phyloP scores from a whole-genome alignment of 2,113 vertebrate genomes.

The Epinephelus lanceolatus region DNA sequence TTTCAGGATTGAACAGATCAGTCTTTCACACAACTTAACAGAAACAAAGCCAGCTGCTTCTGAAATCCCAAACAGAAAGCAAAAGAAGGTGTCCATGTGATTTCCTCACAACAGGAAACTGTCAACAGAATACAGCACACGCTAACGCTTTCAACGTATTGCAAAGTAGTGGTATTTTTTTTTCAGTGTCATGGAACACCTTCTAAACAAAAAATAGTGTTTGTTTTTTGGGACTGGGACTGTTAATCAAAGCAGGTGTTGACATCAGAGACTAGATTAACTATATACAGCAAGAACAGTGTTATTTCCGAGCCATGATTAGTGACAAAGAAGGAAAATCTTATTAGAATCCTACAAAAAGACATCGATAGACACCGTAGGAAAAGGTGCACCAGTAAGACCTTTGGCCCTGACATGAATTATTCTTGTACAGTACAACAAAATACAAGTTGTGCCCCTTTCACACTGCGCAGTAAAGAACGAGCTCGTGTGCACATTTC shows the following conservation, averaged over 20 bases:
- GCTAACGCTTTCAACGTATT: constrained; percentile 15
- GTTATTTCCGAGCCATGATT: constrained; percentile 49
- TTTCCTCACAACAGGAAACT: constrained; percentile 20
- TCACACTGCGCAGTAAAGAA: constrained; percentile 31
- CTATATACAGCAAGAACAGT: constrained; percentile 60
- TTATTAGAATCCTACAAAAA: constrained; percentile 31
- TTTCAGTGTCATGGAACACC: not conserved
- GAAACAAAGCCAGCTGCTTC: constrained; percentile 58
- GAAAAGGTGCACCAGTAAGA: constrained; percentile 60
- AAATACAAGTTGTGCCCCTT: constrained; percentile 24
- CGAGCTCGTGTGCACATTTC: not conserved
- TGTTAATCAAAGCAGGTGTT: constrained; percentile 29
- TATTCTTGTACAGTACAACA: constrained; percentile 22
- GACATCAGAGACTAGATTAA: constrained; percentile 36
- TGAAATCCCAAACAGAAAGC: constrained; percentile 16
- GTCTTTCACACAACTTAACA: constrained; percentile 41
- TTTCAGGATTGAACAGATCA: constrained; percentile 16
- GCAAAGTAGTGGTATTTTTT: constrained; percentile 27
- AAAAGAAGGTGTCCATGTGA: not conserved
- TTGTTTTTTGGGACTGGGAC: not conserved
- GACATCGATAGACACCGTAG: constrained; percentile 50
- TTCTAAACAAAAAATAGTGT: constrained; percentile 31
- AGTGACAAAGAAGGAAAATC: constrained; percentile 30
- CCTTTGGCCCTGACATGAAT: constrained; percentile 52
- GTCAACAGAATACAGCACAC: constrained; percentile 15